Base-by-base conservation (phyloP, 1,140 invertebrate genomes). In the Acromyrmex heyeri region DNA sequence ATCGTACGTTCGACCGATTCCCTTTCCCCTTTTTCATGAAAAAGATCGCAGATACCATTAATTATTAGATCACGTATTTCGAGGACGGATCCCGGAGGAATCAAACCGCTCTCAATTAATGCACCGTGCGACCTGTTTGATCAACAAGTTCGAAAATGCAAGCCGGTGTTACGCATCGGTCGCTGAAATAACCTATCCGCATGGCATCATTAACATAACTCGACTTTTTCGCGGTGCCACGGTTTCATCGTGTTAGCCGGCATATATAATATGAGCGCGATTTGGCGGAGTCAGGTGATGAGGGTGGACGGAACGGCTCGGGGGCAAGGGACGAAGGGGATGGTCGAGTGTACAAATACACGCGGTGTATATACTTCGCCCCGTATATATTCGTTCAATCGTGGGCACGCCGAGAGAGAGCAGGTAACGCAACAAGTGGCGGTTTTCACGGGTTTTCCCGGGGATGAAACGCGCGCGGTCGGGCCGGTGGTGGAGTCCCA, bases 361-460 rank as follows among this genome's bases (percentile, higher is more conserved):
- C 79, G 24, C 79, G 69, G 55, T 73, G 67, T 83, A 83, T 62
- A 83, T 55, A 64, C 50, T 48, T 27, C 70, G 50, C 18, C 38
- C 30, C 62, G 77, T 73, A 83, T 62, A 83, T 83, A 73, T 86
- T 86, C 83, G 79, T 85, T 86, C 75, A 79, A 69, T 78, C 64
- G 61, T n/a, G 50, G 75, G 83, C 64, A 86, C 62, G 24, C 64
- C 38, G 87, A 79, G 86, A 53, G 83, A 86, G 83, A 86, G 53
- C 88, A 70, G 93, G 91, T 94, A 93, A 93, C 79, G 95, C 95
- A 95, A 95, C 95, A 95, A 95, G 95, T 95, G 95, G 95, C 92
- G 93, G 94, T 95, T 95, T 95, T 95, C 95, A 95, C 94, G 94
- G 94, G 91, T 95, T 95, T 95, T 95, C 93, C 93, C 91, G 86